Evolutionary conservation across 2,113 vertebrate genomes (phyloP).

Genomic region (Lepisosteus osseus): DNA sequence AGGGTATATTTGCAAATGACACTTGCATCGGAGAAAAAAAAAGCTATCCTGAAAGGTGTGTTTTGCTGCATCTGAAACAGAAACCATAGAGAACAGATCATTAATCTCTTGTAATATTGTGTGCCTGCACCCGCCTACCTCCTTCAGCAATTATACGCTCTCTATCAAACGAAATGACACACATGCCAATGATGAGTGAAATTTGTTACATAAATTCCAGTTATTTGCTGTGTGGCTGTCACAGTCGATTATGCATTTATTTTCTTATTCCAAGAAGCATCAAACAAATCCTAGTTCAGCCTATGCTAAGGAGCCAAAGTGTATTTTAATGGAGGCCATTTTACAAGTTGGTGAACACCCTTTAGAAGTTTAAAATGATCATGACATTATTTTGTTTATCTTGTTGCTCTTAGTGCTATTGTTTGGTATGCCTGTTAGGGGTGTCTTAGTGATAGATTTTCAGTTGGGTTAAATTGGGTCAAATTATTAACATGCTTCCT

Average conservation of each 20-base stretch:
- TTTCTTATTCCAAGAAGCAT: not conserved
- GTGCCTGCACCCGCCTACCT: not conserved
- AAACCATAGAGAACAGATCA: not conserved
- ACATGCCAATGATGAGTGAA: conserved; percentile 8
- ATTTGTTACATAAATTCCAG: not conserved
- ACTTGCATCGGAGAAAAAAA: not conserved
- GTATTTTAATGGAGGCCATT: no score
- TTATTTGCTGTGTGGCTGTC: not conserved
- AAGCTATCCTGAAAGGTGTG: not conserved
- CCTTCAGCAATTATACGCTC: not conserved
- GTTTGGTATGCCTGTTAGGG: no score
- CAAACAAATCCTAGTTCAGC: not conserved
- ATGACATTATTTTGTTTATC: not conserved
- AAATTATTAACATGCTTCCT: no score
- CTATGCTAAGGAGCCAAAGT: no score
- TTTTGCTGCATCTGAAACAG: no score
- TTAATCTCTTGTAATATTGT: no score
- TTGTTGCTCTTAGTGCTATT: no score
- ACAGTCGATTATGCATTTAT: not conserved
- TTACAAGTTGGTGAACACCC: no score
- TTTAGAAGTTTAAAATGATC: not conserved
- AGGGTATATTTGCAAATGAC: not conserved
- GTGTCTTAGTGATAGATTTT: no score
- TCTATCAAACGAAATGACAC: not conserved
- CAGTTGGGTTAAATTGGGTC: no score